These are phyloP conservation scores for Alcis repandata DNA, from an alignment of 2,888 invertebrate genomes.

Conservation along the genomic window DNA sequence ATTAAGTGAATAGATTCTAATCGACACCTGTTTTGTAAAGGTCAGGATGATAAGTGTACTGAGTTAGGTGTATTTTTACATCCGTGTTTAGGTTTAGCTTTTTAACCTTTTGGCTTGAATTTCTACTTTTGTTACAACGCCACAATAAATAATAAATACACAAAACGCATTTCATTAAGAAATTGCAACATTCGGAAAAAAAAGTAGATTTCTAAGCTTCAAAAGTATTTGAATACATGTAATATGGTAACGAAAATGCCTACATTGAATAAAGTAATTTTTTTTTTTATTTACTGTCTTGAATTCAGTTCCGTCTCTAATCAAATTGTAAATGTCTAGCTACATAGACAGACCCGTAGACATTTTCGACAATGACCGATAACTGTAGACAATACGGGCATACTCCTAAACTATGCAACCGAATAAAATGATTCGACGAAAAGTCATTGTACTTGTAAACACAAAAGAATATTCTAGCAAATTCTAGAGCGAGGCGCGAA, in stretches of 20 bases:
- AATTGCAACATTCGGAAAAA: too few species aligned
- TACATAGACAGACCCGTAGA: slow-evolving; percentile 15
- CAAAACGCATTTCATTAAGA: too few species aligned
- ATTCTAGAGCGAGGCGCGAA: slow-evolving; percentile 80
- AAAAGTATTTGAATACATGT: too few species aligned
- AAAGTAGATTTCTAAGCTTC: too few species aligned
- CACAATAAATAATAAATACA: too few species aligned
- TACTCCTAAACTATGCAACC: slow-evolving; percentile 13
- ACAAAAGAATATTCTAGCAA: slow-evolving; percentile 79
- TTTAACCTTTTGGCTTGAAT: not conserved
- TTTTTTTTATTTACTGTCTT: too few species aligned
- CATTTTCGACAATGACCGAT: slow-evolving; percentile 38
- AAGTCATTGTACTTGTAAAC: slow-evolving; percentile 68
- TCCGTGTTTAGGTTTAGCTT: not conserved
- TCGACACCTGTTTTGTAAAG: slow-evolving; percentile 62
- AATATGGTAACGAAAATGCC: not conserved
- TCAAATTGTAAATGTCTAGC: slow-evolving; percentile 1
- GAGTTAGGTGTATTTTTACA: not conserved
- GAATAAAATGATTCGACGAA: slow-evolving; percentile 47
- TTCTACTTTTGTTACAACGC: too few species aligned
- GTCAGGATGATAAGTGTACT: slow-evolving; percentile 46
- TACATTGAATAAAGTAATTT: not conserved
- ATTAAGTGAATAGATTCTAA: slow-evolving; percentile 63
- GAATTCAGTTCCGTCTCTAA: too few species aligned
- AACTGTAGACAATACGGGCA: slow-evolving; percentile 39